Percentiles rank a stretch among this genome's conserved stretches.
These are phyloP conservation scores for Metacarcinus magister DNA, from an alignment of 2,888 invertebrate species.

Conservation along the genomic window DNA sequence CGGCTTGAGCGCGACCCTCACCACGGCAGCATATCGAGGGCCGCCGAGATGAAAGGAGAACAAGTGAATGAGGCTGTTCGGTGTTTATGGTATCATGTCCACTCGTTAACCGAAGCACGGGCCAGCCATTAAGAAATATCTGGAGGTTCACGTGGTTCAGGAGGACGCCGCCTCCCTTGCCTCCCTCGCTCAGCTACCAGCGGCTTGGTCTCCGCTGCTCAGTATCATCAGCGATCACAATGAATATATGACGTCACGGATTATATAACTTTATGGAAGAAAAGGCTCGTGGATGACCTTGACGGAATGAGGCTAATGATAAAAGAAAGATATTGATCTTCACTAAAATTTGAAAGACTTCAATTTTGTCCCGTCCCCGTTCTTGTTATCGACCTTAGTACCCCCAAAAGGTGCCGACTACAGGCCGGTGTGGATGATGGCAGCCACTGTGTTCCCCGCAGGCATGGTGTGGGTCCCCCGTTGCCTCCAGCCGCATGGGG, in stretches of 20 bases:
- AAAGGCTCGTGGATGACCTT: background rate
- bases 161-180: slow-evolving; percentile 8
- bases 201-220: background rate
- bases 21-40: background rate
- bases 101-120: slow-evolving; percentile 64
- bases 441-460: background rate
- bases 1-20: background rate
- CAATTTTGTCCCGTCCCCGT: background rate
- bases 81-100: slow-evolving; percentile 56
- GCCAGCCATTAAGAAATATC: slow-evolving; percentile 57
- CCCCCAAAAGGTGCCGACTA: slow-evolving; percentile 14
- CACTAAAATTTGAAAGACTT: background rate
- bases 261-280: slow-evolving; percentile 34
- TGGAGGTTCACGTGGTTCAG: background rate
- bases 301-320: background rate
- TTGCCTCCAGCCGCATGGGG: background rate
- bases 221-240: slow-evolving; percentile 32
- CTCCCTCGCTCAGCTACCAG: background rate
- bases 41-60: slow-evolving; percentile 46
- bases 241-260: slow-evolving; percentile 31
- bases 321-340: slow-evolving; percentile 2
- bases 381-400: background rate
- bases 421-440: background rate
- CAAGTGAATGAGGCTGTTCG: background rate
- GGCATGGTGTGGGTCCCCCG: background rate